phyloP scores from a whole-genome alignment of 2,888 invertebrate genomes.

The Peribatodes rhomboidaria region DNA sequence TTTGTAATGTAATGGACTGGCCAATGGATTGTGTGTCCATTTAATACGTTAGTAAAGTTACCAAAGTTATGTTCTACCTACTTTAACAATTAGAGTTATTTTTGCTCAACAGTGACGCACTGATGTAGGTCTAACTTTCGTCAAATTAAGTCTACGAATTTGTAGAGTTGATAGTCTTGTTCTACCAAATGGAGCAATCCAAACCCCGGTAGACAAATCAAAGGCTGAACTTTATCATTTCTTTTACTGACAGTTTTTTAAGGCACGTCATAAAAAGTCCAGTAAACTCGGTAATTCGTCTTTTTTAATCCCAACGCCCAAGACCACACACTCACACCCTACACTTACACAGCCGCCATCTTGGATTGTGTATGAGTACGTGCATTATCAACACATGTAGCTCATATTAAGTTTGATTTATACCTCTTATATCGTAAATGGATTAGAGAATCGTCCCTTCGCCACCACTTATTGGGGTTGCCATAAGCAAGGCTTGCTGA shows the following conservation, averaged over 20 bases:
- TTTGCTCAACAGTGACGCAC: not conserved
- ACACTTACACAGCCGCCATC: conserved; percentile 51
- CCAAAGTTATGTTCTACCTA: not conserved
- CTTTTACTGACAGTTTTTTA: conserved; percentile 1
- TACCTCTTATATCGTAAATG: conserved; percentile 86
- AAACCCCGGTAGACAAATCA: not conserved
- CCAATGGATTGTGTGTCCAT: too few species aligned
- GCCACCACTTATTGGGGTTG: conserved; percentile 46
- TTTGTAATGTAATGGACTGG: not conserved
- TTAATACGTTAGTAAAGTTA: not conserved
- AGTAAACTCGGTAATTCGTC: conserved; percentile 57
- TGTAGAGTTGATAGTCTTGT: too few species aligned
- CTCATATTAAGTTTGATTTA: conserved; percentile 86
- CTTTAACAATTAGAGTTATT: not conserved
- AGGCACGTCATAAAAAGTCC: conserved; percentile 45
- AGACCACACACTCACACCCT: conserved; percentile 1
- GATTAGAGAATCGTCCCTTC: conserved; percentile 78
- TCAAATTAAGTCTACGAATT: too few species aligned
- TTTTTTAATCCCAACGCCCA: conserved; percentile 63
- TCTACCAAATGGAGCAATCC: too few species aligned
- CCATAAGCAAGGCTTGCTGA: conserved; percentile 51
- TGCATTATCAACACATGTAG: conserved; percentile 83
- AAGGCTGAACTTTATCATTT: not conserved
- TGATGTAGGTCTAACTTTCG: too few species aligned
- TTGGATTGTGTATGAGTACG: conserved; percentile 54